phyloP scores from a whole-genome alignment of 2,888 invertebrate species.

The Drosophila anomalata region DNA sequence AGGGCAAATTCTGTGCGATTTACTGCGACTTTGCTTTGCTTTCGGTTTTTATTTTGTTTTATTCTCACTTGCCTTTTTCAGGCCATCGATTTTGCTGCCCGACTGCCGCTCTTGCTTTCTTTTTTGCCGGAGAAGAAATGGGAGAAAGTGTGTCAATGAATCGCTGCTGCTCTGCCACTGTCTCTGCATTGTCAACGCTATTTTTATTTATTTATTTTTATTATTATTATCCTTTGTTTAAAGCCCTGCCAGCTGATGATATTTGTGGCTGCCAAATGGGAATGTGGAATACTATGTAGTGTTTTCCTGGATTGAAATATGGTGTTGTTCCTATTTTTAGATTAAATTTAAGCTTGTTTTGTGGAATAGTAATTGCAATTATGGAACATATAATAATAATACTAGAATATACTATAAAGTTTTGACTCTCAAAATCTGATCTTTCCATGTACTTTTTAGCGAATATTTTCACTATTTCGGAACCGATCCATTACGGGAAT shows the following conservation, averaged over 20 bases:
- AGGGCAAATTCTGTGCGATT: constrained; percentile 60
- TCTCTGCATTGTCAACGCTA: constrained; percentile 44
- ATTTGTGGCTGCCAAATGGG: constrained; percentile 38
- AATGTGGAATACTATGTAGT: not conserved
- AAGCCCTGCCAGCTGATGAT: constrained; percentile 43
- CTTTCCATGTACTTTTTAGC: too few relatives aligned
- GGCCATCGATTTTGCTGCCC: constrained; percentile 73
- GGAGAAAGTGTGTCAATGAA: constrained; percentile 66
- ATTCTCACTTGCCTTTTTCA: constrained; percentile 64
- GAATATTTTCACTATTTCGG: too few relatives aligned
- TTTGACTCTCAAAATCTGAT: too few relatives aligned
- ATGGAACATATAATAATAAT: too few relatives aligned
- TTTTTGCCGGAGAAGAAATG: constrained; percentile 34
- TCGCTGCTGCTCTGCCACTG: constrained; percentile 56
- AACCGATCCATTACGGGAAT: too few relatives aligned
- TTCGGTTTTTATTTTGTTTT: constrained; percentile 65
- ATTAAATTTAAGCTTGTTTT: not conserved
- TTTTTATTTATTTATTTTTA: constrained; percentile 14
- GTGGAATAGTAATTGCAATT: too few relatives aligned
- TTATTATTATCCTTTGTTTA: constrained; percentile 17
- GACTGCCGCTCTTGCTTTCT: constrained; percentile 54
- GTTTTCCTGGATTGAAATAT: too few relatives aligned
- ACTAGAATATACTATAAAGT: too few relatives aligned
- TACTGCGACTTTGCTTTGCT: constrained; percentile 68
- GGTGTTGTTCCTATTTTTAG: not conserved